Percentiles rank a stretch among this genome's conserved stretches.
phyloP scores from a whole-genome alignment of 2,888 invertebrate species.

The Drosophila fulvimacula region DNA sequence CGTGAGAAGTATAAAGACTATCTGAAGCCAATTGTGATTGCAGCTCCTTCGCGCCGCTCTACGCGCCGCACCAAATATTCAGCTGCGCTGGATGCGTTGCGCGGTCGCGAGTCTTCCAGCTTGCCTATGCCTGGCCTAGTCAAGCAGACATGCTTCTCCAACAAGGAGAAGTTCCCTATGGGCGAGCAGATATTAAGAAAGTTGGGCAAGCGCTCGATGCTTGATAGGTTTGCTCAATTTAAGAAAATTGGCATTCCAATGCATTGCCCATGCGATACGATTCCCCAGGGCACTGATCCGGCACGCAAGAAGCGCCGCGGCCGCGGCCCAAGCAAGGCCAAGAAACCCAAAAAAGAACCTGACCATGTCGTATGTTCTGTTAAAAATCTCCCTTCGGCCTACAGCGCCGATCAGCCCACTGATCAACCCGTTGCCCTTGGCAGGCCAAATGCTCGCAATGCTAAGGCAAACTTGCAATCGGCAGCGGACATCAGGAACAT shows the following conservation, averaged over 20 bases:
- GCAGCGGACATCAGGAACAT: background rate
- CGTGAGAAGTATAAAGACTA: constrained; percentile 4
- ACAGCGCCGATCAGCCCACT: too few relatives aligned
- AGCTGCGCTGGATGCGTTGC: constrained; percentile 7
- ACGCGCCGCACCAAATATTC: background rate
- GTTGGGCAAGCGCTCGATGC: background rate
- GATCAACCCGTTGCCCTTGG: background rate
- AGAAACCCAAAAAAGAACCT: background rate
- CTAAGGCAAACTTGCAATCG: background rate
- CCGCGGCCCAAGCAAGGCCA: background rate
- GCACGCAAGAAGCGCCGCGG: background rate
- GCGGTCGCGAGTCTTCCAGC: background rate
- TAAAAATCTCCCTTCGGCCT: background rate
- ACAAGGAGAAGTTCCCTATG: background rate
- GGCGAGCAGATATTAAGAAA: background rate
- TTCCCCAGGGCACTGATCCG: background rate
- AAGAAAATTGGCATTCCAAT: background rate
- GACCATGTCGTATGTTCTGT: background rate
- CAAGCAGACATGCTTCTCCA: background rate
- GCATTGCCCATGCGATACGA: background rate
- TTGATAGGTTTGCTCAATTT: background rate
- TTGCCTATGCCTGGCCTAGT: constrained; percentile 1
- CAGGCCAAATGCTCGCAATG: fast-evolving
- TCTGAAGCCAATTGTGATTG: constrained; percentile 6
- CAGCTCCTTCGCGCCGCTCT: background rate